These are phyloP conservation scores for Nymphalis polychloros DNA, from an alignment of 2,888 invertebrate genomes.

Conservation along the genomic window DNA sequence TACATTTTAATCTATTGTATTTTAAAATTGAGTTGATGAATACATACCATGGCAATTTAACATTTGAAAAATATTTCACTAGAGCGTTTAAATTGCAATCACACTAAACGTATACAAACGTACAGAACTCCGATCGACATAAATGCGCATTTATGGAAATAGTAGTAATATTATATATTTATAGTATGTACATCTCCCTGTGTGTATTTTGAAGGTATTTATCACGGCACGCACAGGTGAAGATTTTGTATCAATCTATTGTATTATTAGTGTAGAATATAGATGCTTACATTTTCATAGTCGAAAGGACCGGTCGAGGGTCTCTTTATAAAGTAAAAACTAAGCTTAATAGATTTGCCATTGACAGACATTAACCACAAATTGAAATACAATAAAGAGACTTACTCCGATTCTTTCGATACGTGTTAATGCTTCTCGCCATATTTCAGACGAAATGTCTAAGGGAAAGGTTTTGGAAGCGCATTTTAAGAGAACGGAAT, in stretches of 20 bases:
- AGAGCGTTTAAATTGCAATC: neutral
- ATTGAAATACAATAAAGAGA: neutral
- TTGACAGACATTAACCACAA: neutral
- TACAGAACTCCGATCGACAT: slow-evolving; percentile 2
- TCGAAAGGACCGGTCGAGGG: slow-evolving; percentile 6
- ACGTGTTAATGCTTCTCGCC: slow-evolving; percentile 10
- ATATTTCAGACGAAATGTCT: slow-evolving; percentile 3
- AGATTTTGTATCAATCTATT: slow-evolving; percentile 4
- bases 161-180: neutral
- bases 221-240: neutral
- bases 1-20: neutral
- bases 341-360: neutral
- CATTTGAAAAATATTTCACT: too few species aligned
- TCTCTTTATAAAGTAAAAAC: neutral
- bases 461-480: neutral
- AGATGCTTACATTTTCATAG: slow-evolving; percentile 19
- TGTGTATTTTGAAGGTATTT: neutral
- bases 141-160: slow-evolving; percentile 30
- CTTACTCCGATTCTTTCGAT: slow-evolving; percentile 14
- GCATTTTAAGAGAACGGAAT: neutral
- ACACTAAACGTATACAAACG: neutral
- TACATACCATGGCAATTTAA: neutral
- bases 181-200: neutral
- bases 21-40: neutral
- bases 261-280: slow-evolving; percentile 6